A percentile compares a stretch with the other conserved stretches of the same genome.
Evolutionary conservation across 2,113 vertebrate species (phyloP).

Genomic region (Ciconia maguari): DNA sequence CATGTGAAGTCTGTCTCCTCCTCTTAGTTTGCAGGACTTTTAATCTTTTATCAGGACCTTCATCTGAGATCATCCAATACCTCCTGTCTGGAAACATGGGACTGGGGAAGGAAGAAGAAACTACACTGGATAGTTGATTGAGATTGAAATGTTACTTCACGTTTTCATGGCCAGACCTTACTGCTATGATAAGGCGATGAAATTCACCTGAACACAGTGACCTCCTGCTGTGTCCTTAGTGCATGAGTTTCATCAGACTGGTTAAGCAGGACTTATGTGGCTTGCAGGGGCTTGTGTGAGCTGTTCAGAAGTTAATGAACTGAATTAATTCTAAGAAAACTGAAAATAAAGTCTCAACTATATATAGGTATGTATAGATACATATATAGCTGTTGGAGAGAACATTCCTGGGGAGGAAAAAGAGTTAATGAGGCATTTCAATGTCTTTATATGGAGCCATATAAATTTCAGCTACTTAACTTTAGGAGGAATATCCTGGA

Average conservation of each 20-base stretch:
- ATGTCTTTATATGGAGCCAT: constrained; percentile 11
- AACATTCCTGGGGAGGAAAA: constrained; percentile 4
- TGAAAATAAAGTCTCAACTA: constrained; percentile 34
- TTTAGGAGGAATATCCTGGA: constrained; percentile 2
- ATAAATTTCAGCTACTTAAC: constrained; percentile 49
- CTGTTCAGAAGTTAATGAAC: constrained; percentile 54
- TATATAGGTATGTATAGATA: constrained; percentile 16
- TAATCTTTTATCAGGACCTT: background rate
- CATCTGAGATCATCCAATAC: background rate
- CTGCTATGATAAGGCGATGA: background rate
- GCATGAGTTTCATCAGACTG: background rate
- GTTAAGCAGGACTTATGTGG: background rate
- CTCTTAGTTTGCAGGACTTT: background rate
- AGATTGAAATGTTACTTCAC: background rate
- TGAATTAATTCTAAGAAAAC: constrained; percentile 53
- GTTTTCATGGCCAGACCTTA: background rate
- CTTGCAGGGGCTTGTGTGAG: constrained; percentile 19
- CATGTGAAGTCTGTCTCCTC: background rate
- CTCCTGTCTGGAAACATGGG: background rate
- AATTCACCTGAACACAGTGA: background rate
- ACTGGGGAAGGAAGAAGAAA: background rate
- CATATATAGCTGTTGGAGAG: background rate
- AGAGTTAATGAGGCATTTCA: constrained; percentile 59
- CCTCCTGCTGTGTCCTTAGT: background rate
- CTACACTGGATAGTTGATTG: background rate